Base-by-base conservation (phyloP, 2,888 invertebrate species). In the Pardosa pseudoannulata region DNA sequence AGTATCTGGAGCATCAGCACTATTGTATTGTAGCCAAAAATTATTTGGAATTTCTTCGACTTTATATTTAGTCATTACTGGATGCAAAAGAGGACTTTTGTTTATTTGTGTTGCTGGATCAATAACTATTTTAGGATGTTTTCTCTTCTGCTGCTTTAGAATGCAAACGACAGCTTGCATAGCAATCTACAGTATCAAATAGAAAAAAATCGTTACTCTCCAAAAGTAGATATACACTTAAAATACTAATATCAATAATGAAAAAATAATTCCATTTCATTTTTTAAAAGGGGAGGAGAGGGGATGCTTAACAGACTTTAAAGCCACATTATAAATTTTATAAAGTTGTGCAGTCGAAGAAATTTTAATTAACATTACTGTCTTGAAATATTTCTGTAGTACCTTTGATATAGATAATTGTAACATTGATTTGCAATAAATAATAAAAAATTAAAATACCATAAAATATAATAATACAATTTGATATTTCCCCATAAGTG, bases 1-100 rank as follows among this genome's bases (percentile, higher is more conserved):
- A 3, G 93, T 94, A 67, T 92, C 91, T 0, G 95, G 95, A 19
- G 93, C 91, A 0, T 92, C 93, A 64, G 93, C 91, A 19, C 93
- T 93, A 89, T 94, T 93, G 88, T 95, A 95, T 92, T 95, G 93
- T 62, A 95, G 92, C 96, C 96, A 96, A 65, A 93, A 92, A 90
- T 96, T 95, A 90, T 96, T 95, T 31, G 93, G 91, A 83, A 96
- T 71, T n/a, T 67, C 41, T 36, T 56, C 32, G 5, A 23, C 32
- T 68, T 64, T 36, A 27, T 70, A 62, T 36, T 71, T 46, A 7
- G 75, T 36, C 76, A 80, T 50, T 11, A 62, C 39, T 29, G 83
- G 68, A 71, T 80, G 79, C 1, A 82, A 23, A n/a, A 36, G 36
- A 7, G 85, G 68, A 9, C 64, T 36, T 19, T 65, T 50, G n/a